Evolutionary conservation across 1,140 invertebrate species (phyloP).

Genomic region (Ceratosolen fusciceps): DNA sequence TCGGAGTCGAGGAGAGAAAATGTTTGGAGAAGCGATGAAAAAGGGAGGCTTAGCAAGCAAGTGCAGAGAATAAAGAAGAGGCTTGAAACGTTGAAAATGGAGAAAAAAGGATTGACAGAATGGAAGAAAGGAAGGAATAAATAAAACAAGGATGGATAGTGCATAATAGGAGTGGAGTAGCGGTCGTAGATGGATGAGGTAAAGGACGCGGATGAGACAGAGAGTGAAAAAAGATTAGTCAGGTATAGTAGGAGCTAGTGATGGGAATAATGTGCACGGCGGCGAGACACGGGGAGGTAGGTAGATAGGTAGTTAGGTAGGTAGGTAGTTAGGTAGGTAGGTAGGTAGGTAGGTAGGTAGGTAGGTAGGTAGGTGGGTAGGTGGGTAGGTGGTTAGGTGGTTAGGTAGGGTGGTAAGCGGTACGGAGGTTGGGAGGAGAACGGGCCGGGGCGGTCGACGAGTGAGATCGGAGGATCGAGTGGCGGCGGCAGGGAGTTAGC

Average conservation of each 20-base stretch:
- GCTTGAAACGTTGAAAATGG: constrained; percentile 4
- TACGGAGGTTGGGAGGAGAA: too few species aligned
- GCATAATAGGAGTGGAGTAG: background rate
- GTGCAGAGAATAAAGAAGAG: background rate
- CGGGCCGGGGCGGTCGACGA: background rate
- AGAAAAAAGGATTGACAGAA: constrained; percentile 25
- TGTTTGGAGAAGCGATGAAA: constrained; percentile 13
- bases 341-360: background rate
- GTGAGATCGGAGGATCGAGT: background rate
- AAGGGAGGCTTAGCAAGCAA: constrained; percentile 15
- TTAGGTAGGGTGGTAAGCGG: background rate
- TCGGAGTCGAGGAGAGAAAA: background rate
- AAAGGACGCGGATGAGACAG: background rate
- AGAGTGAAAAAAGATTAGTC: constrained; percentile 14
- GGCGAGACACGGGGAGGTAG: background rate
- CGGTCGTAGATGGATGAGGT: too few species aligned
- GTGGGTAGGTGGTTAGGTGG: background rate
- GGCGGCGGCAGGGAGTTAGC: too few species aligned
- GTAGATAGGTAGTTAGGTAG: background rate
- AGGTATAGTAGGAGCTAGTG: background rate
- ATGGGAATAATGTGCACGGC: background rate
- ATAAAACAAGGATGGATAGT: background rate
- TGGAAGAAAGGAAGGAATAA: background rate
- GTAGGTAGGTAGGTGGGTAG: background rate
- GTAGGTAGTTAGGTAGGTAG: background rate